These are phyloP conservation scores for Oryctes rhinoceros DNA, from an alignment of 1,140 invertebrate species.

Conservation along the genomic window DNA sequence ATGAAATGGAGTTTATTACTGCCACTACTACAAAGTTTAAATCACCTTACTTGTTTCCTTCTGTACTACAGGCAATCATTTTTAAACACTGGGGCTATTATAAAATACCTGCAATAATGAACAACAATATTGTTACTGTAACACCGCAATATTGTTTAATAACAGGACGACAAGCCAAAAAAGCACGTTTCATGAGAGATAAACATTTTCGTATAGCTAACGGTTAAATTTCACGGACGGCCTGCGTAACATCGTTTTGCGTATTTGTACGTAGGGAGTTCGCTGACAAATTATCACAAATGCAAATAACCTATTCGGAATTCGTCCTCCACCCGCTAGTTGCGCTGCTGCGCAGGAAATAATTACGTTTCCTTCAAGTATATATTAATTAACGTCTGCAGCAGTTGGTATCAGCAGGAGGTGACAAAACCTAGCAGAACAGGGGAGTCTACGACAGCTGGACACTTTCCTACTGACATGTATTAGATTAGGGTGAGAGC, in stretches of 20 bases:
- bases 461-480: conserved; percentile 61
- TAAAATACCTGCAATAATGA: too few species aligned
- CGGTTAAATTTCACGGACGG: not conserved
- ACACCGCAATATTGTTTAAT: too few species aligned
- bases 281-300: conserved; percentile 1
- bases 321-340: not conserved
- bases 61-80: too few species aligned
- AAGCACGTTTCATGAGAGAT: too few species aligned
- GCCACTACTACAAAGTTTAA: too few species aligned
- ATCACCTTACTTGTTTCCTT: too few species aligned
- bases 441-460: conserved; percentile 57
- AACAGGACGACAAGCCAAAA: too few species aligned
- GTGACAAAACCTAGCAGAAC: conserved; percentile 56
- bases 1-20: too few species aligned
- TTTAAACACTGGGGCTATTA: too few species aligned
- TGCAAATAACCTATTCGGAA: conserved; percentile 30
- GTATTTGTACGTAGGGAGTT: not conserved
- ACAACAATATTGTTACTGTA: too few species aligned
- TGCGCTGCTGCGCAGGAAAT: conserved; percentile 50
- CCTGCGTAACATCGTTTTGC: not conserved
- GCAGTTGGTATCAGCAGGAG: conserved; percentile 60
- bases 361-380: conserved; percentile 59
- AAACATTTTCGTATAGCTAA: not conserved
- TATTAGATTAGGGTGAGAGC: conserved; percentile 61
- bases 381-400: conserved; percentile 62